Evolutionary conservation across 2,113 vertebrate genomes (phyloP).

Genomic region (Centropus unirufus): DNA sequence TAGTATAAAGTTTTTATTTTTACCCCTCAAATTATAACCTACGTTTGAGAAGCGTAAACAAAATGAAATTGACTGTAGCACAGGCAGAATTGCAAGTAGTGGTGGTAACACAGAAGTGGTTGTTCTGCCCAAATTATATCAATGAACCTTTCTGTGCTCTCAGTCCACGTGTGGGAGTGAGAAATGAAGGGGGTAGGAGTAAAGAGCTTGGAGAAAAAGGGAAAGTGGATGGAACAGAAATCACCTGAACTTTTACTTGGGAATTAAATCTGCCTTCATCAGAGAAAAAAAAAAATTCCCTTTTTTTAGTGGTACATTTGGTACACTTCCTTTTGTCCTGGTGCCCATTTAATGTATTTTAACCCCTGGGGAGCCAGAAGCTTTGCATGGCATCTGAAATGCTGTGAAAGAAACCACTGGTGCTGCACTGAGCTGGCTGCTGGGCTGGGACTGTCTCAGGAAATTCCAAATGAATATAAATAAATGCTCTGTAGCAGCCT

Average conservation of each 20-base stretch:
- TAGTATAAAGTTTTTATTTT: conserved; percentile 50
- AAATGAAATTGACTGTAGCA: neutral
- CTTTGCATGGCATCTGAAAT: neutral
- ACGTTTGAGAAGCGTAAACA: conserved; percentile 47
- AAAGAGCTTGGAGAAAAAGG: neutral
- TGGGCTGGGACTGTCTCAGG: conserved; percentile 79
- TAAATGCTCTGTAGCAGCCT: conserved; percentile 75
- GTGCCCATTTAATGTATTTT: neutral
- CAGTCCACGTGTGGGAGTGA: neutral
- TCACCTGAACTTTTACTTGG: neutral
- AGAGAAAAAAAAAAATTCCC: neutral
- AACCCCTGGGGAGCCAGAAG: neutral
- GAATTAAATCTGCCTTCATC: neutral
- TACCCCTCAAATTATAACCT: conserved; percentile 63
- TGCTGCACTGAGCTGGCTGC: conserved; percentile 64
- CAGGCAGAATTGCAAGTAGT: neutral
- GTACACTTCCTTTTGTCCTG: neutral
- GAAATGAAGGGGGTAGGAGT: neutral
- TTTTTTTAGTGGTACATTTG: neutral
- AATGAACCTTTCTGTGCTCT: conserved; percentile 34
- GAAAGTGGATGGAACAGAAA: neutral
- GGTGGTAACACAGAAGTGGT: conserved; percentile 6
- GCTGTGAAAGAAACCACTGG: conserved; percentile 44
- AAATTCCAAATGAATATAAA: conserved; percentile 90
- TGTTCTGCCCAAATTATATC: conserved; percentile 19